Evolutionary conservation across 2,888 invertebrate species (phyloP).

Genomic region (Calameuta pallipes): DNA sequence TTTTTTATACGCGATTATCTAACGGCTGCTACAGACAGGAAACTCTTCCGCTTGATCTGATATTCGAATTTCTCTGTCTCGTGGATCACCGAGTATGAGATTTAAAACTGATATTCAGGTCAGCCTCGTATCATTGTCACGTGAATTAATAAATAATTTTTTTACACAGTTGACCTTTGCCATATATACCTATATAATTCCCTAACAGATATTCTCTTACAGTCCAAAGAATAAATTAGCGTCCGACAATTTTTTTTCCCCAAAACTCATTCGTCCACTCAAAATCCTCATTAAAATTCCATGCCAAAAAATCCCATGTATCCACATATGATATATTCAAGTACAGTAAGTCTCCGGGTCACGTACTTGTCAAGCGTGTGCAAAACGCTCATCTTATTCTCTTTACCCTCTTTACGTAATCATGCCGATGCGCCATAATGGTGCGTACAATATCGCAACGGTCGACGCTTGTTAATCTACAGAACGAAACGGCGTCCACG

Average conservation of each 20-base stretch:
- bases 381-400: background rate
- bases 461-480: slow-evolving; percentile 1
- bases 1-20: background rate
- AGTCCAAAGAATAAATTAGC: background rate
- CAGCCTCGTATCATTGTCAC: background rate
- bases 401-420: slow-evolving; percentile 4
- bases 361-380: background rate
- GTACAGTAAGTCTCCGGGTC: background rate
- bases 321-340: background rate
- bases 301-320: background rate
- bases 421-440: background rate
- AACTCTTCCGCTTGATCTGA: background rate
- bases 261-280: background rate
- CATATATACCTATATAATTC: background rate
- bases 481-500: slow-evolving; percentile 4
- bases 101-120: background rate
- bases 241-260: background rate
- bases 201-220: background rate
- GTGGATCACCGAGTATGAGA: background rate
- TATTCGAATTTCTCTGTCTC: background rate
- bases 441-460: slow-evolving; percentile 1
- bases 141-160: background rate
- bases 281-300: background rate
- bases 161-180: background rate
- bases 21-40: background rate